Percentiles rank a stretch among this genome's conserved stretches.
phyloP scores from a whole-genome alignment of 2,888 invertebrate species.

The Malachius bipustulatus region DNA sequence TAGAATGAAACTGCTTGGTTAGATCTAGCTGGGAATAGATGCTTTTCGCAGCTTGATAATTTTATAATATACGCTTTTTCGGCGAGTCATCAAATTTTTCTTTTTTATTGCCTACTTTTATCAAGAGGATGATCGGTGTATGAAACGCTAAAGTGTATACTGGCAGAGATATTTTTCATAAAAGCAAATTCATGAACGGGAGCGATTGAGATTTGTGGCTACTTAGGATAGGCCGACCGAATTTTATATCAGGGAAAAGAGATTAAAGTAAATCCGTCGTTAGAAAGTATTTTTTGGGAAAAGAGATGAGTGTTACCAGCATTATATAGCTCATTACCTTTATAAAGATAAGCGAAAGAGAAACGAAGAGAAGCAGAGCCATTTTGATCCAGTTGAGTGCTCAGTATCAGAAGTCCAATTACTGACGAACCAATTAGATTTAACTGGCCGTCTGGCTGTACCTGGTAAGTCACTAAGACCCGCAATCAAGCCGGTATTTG shows the following conservation, averaged over 20 bases:
- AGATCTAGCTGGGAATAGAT: no score
- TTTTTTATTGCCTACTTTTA: no score
- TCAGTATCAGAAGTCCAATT: constrained; percentile 24
- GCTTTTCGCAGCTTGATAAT: no score
- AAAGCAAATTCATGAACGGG: no score
- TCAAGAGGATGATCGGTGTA: no score
- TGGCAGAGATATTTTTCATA: no score
- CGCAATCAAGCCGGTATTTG: constrained; percentile 19
- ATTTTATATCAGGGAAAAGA: not conserved
- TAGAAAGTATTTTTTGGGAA: constrained; percentile 14
- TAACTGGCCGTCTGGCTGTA: constrained; percentile 22
- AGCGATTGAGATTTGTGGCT: no score
- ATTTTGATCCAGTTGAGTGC: constrained; percentile 23
- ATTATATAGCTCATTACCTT: constrained; percentile 23
- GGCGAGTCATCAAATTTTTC: no score
- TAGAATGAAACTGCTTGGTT: no score
- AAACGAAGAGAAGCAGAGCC: constrained; percentile 21
- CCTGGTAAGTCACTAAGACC: constrained; percentile 23
- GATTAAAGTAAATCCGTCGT: not conserved
- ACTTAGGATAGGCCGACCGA: no score
- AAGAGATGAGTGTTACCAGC: constrained; percentile 18
- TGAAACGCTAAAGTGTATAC: no score
- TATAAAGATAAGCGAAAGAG: constrained; percentile 23
- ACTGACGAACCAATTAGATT: constrained; percentile 25
- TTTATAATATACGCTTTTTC: no score